Percentiles rank a stretch among this genome's conserved stretches.
These are phyloP conservation scores for Saccostrea cuccullata DNA, from an alignment of 1,140 invertebrate species.

Conservation along the genomic window DNA sequence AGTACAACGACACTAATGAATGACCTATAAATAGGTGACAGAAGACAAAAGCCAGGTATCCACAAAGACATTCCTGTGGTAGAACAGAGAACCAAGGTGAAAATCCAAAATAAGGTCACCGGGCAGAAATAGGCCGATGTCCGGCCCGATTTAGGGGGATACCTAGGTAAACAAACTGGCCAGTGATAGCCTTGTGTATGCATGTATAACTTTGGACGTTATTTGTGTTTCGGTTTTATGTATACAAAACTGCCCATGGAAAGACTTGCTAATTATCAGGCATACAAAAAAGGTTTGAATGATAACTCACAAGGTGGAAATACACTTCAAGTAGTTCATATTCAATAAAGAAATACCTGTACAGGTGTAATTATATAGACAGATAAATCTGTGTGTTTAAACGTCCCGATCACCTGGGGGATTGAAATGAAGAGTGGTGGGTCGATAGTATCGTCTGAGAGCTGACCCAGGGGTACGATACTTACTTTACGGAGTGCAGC, in stretches of 20 bases:
- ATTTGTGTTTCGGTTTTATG: constrained; percentile 2
- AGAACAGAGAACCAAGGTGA: constrained; percentile 20
- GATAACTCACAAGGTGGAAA: background rate
- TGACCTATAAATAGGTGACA: constrained; percentile 6
- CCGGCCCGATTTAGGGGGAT: background rate
- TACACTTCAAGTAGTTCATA: background rate
- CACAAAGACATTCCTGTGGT: background rate
- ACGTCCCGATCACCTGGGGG: background rate
- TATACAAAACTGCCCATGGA: constrained; percentile 16
- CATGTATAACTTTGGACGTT: background rate
- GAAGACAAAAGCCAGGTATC: constrained; percentile 12
- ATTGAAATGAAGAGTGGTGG: background rate
- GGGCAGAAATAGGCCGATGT: background rate
- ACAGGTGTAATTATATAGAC: background rate
- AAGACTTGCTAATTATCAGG: background rate
- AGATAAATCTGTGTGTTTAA: constrained; percentile 2
- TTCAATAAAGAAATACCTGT: background rate
- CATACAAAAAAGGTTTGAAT: background rate
- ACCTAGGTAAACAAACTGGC: constrained; percentile 26
- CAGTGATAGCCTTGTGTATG: background rate
- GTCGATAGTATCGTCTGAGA: background rate
- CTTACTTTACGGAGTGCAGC: constrained; percentile 18
- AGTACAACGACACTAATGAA: background rate
- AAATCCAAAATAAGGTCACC: background rate
- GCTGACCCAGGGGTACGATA: background rate